phyloP scores from a whole-genome alignment of 2,797 vertebrate species.

The Hydrocynus forskahlii region DNA sequence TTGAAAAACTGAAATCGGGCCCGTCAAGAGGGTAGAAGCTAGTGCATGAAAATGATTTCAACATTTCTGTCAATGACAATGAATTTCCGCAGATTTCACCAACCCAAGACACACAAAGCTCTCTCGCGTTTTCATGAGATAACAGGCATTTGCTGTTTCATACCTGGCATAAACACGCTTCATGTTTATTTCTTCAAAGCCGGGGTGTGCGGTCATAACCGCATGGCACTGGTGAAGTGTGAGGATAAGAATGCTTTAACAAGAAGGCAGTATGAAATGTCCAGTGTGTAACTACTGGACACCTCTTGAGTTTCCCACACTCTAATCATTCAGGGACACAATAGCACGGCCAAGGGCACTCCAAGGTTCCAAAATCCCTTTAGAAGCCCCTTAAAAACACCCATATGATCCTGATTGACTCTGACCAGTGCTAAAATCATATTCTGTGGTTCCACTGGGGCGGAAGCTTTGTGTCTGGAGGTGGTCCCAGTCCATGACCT shows the following conservation, averaged over 20 bases:
- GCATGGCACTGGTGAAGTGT: background rate
- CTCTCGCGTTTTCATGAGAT: background rate
- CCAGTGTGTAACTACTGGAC: background rate
- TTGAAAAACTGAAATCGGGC: background rate
- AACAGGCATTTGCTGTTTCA: background rate
- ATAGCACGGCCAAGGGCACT: background rate
- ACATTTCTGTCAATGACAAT: background rate
- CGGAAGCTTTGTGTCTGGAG: background rate
- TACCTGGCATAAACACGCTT: background rate
- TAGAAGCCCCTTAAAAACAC: background rate
- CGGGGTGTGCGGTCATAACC: constrained; percentile 3
- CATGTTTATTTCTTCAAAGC: constrained; percentile 19
- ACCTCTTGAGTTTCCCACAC: background rate
- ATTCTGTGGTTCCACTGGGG: background rate
- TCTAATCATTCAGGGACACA: background rate
- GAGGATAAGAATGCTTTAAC: background rate
- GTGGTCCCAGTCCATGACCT: background rate
- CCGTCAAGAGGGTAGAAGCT: background rate
- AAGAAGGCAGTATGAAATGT: constrained; percentile 4
- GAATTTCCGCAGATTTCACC: background rate
- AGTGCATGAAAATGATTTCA: background rate
- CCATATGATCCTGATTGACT: background rate
- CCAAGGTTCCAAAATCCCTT: constrained; percentile 1
- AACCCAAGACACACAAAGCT: background rate
- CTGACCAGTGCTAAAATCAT: background rate